Base-by-base conservation (phyloP, 2,113 vertebrate genomes). In the Perca fluviatilis region DNA sequence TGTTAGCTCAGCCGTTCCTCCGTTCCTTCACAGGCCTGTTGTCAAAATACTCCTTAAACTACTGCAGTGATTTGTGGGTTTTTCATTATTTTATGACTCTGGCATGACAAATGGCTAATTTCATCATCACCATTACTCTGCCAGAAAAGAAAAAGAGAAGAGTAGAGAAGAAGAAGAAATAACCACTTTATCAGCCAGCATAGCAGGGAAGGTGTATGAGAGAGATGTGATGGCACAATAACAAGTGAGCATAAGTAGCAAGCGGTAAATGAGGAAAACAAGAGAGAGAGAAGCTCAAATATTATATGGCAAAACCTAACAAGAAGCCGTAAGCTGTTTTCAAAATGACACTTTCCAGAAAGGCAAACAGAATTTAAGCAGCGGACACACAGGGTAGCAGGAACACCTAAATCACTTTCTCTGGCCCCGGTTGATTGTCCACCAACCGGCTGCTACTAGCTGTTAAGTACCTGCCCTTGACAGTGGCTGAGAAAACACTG, bases 11-110 rank as follows among this genome's bases (percentile, higher is more conserved):
- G 75, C 70, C 19, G 7, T 13, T 56, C 7, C 54, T 21, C 50
- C 3, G 12, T 80, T 83, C 61, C 66, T 78, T 53, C 27, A n/a
- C 13, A 1, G 7, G 3, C 36, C 71, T 70, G 72, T 25, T 40
- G 50, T 77, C 71, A 36, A 56, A 65, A 79, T 68, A 50, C 60
- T 85, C 46, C 58, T 79, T 54, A 63, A 0, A 4, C 56, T 33
- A 54, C 74, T 49, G 33, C 74, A 65, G 63, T 25, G 58, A 53
- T 79, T 86, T 75, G 46, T 82, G 70, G 53, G 58, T 58, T 84
- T 86, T 86, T 77, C n/a, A 57, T 86, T 85, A 70, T 72, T 91
- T 79, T 67, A 89, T 76, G 54, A 62, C 85, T 81, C 40, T 60
- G 62, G 60, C 25, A 23, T 65, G 79, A 74, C 62, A 67, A 15